A percentile compares a stretch with the other conserved stretches of the same genome.
These are phyloP conservation scores for Hedya salicella DNA, from an alignment of 2,888 invertebrate species.

Conservation along the genomic window DNA sequence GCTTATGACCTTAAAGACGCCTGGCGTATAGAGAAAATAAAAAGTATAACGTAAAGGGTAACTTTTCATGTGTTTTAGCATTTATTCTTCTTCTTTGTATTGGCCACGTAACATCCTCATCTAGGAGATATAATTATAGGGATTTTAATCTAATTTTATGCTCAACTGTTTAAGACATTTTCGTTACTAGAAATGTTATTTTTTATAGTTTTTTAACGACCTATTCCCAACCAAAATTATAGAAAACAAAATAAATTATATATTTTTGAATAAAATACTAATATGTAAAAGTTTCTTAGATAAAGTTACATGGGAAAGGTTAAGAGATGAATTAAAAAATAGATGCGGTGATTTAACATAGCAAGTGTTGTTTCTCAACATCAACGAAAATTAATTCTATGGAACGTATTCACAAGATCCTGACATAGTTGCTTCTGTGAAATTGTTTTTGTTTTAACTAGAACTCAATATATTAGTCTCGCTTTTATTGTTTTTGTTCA, in stretches of 20 bases:
- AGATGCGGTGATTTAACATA: conserved; percentile 26
- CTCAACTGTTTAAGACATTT: conserved; percentile 55
- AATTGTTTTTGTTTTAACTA: background rate
- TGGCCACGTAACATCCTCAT: conserved; percentile 78
- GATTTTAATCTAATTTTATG: conserved; percentile 47
- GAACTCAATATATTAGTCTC: conserved; percentile 9
- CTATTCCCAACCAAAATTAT: background rate
- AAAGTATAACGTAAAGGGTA: background rate
- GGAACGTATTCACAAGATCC: conserved; percentile 23
- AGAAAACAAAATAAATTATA: background rate
- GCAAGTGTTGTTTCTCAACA: background rate
- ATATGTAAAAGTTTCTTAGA: background rate
- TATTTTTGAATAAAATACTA: background rate
- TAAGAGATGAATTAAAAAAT: conserved; percentile 7
- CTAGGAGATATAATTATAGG: conserved; percentile 51
- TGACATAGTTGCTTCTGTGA: conserved; percentile 17
- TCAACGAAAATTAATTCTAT: conserved; percentile 26
- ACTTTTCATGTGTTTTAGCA: conserved; percentile 24
- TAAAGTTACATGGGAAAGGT: background rate
- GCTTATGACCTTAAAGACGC: background rate
- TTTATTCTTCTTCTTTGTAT: conserved; percentile 61
- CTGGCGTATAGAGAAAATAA: background rate
- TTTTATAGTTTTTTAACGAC: conserved; percentile 42
- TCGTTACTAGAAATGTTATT: conserved; percentile 46
- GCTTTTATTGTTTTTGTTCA: conserved; percentile 24